These are phyloP conservation scores for Pseudolaguvia tuberculata DNA, from an alignment of 2,113 vertebrate species.

Conservation along the genomic window DNA sequence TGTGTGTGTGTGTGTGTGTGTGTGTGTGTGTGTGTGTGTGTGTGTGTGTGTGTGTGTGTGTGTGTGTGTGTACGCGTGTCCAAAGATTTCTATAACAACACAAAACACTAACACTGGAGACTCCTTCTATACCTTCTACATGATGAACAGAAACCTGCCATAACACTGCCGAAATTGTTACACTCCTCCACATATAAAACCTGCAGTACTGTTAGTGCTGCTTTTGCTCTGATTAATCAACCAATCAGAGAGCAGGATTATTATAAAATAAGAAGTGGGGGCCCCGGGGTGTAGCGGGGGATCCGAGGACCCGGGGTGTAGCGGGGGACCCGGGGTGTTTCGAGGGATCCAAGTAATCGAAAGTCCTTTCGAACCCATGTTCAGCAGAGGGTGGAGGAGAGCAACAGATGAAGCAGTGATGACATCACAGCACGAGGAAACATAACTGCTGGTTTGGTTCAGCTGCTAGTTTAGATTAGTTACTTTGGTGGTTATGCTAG, in stretches of 20 bases:
- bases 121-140: background rate
- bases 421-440: too few species aligned
- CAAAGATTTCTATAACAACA: background rate
- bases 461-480: too few species aligned
- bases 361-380: too few species aligned
- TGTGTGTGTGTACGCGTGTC: background rate
- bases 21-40: too few species aligned
- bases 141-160: background rate
- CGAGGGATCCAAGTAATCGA: too few species aligned
- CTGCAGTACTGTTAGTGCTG: background rate
- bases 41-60: background rate
- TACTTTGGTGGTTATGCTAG: too few species aligned
- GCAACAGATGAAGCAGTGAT: background rate
- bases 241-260: background rate
- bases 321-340: too few species aligned
- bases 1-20: too few species aligned
- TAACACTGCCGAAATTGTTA: background rate
- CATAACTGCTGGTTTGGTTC: too few species aligned
- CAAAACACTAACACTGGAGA: background rate
- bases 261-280: too few species aligned
- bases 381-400: background rate
- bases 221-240: background rate
- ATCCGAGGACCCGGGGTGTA: too few species aligned
- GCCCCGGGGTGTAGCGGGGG: too few species aligned
- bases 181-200: background rate